Base-by-base conservation (phyloP, 2,888 invertebrate genomes). In the Ochropleura plecta region DNA sequence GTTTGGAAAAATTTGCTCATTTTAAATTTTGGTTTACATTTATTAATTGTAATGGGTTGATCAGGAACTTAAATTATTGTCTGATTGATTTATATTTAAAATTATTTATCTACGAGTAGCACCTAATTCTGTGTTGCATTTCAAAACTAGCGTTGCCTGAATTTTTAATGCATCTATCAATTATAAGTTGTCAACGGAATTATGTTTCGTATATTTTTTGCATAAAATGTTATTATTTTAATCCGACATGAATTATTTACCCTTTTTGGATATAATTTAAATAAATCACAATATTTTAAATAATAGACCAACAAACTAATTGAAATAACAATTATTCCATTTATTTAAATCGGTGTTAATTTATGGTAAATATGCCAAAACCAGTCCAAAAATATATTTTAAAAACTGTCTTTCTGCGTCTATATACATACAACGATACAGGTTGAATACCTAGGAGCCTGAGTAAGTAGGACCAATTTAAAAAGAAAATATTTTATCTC, bases 221-320 rank as follows among this genome's bases (percentile, higher is more conserved):
- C 14, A 30, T 30, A 30, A 30, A 70, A n/a, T 14, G 6, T 68
- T 18, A 9, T 3, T 14, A 18, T 8, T n/a, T 44, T 68, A 18
- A 63, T 20, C 3, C 0, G 3, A 30, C 12, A 30, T 4, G 14
- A 12, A 3, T 57, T 4, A 1, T 57, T 30, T n/a, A 10, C 10
- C 20, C 6, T 44, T 46, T 69, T 46, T 7, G 46, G 16, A 8
- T 5, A 30, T 0, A n/a, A n/a, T 57, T 42, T 30, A 44, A 16
- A 73, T 57, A 18, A 59, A 74, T 44, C 18, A 49, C 44, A 44
- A n/a, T 73, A 30, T 44, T n/a, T 55, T 55, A 18, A 55, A 40
- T 5, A n/a, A 70, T n/a, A n/a, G 20, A 42, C 8, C 16, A 7
- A 42, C 8, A 69, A 40, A 10, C 10, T 7, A 16, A 59, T 42